Conservation (phyloP, 2,888 invertebrate genomes). For the Callyntrura guangdongensis region DNA sequence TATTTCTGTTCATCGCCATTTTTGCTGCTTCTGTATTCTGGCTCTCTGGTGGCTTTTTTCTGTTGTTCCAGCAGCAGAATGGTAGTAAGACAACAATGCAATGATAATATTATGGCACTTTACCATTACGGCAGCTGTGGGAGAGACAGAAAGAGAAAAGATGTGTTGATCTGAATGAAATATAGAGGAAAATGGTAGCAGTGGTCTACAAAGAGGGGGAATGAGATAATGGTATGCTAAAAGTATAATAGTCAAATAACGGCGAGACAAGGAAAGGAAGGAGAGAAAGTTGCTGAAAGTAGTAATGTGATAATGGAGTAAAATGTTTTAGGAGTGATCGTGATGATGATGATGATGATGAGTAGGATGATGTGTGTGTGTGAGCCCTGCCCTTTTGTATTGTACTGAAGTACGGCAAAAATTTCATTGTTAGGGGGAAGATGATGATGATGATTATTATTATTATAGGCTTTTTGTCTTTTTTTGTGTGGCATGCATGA, state of each 20-base stretch:
- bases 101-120: slow-evolving; percentile 58
- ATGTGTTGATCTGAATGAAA: slow-evolving; percentile 78
- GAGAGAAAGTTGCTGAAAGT: slow-evolving; percentile 70
- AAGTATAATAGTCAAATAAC: slow-evolving; percentile 63
- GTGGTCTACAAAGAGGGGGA: slow-evolving; percentile 65
- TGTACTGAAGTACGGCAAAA: background rate
- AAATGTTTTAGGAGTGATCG: slow-evolving; percentile 66
- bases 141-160: slow-evolving; percentile 49
- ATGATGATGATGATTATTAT: slow-evolving; percentile 6
- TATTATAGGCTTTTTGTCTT: slow-evolving; percentile 42
- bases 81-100: slow-evolving; percentile 36
- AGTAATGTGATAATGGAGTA: slow-evolving; percentile 78
- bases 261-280: background rate
- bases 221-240: slow-evolving; percentile 78
- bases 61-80: slow-evolving; percentile 16
- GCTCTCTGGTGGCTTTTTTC: slow-evolving; percentile 9
- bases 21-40: slow-evolving; percentile 36
- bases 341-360: slow-evolving; percentile 37
- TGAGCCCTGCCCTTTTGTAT: slow-evolving; percentile 72
- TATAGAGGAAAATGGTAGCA: slow-evolving; percentile 73
- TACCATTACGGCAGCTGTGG: slow-evolving; percentile 54
- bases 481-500: background rate
- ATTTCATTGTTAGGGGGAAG: too few species aligned
- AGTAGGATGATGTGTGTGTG: too few species aligned
- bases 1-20: background rate